These are phyloP conservation scores for Tinamus guttatus DNA, from an alignment of 2,113 vertebrate species.

Conservation along the genomic window DNA sequence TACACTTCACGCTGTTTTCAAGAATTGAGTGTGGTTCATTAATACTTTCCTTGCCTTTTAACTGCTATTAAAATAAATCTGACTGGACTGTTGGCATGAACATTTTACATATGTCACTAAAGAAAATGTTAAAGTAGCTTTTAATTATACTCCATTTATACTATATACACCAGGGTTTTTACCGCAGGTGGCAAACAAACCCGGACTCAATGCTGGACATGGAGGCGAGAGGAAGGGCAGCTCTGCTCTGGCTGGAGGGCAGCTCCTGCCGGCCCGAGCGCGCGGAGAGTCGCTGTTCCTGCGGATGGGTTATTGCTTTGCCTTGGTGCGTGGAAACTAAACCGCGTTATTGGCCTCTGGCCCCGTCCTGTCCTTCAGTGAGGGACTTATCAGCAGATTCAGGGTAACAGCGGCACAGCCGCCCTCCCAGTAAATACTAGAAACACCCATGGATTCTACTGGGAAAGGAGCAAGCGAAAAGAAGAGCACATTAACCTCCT, in stretches of 20 bases:
- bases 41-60: constrained; percentile 63
- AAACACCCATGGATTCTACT: neutral
- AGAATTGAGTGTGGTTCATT: neutral
- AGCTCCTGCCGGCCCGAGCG: too few relatives aligned
- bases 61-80: constrained; percentile 31
- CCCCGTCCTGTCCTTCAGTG: neutral
- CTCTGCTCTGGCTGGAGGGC: neutral
- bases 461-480: neutral
- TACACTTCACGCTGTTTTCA: constrained; percentile 44
- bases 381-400: neutral
- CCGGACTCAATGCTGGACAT: neutral
- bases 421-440: neutral
- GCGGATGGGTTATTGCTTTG: constrained; percentile 21
- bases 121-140: constrained; percentile 49
- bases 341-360: neutral
- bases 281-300: neutral
- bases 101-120: constrained; percentile 64
- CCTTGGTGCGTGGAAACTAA: neutral
- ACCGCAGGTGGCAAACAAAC: constrained; percentile 58
- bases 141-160: constrained; percentile 63
- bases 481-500: neutral
- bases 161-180: constrained; percentile 64
- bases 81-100: constrained; percentile 59
- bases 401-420: neutral
- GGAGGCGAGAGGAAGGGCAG: constrained; percentile 16